Conservation (phyloP, 2,888 invertebrate genomes). For the Cheilosia soror region DNA sequence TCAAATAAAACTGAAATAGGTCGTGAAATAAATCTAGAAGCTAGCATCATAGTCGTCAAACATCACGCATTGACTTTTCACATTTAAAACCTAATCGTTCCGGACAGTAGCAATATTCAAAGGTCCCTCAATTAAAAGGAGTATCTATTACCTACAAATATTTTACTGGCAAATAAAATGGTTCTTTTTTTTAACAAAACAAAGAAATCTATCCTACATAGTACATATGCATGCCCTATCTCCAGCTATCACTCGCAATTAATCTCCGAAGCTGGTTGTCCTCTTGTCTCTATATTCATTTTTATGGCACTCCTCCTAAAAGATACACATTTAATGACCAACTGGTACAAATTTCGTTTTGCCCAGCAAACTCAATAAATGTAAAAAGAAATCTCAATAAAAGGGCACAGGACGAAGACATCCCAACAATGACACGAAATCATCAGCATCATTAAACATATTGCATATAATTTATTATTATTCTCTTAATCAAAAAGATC, state of each 20-base stretch:
- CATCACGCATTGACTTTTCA: too few relatives aligned
- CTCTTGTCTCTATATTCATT: conserved; percentile 21
- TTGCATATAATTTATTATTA: conserved; percentile 75
- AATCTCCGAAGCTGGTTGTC: conserved; percentile 32
- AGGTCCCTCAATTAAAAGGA: background rate
- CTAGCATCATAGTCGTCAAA: too few relatives aligned
- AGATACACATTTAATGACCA: conserved; percentile 48
- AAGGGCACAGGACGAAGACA: conserved; percentile 34
- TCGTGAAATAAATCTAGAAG: too few relatives aligned
- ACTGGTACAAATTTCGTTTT: conserved; percentile 25
- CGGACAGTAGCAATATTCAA: too few relatives aligned
- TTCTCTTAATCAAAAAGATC: conserved; percentile 73
- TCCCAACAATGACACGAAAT: conserved; percentile 53
- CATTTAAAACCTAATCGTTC: too few relatives aligned
- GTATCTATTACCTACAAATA: background rate
- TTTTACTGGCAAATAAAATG: background rate
- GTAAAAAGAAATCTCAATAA: conserved; percentile 42
- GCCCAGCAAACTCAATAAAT: conserved; percentile 45
- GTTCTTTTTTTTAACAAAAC: background rate
- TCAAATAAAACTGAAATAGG: too few relatives aligned
- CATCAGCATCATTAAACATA: conserved; percentile 74
- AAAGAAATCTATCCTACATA: background rate
- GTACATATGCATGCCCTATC: background rate
- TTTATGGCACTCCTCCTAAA: conserved; percentile 17
- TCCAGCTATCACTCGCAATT: conserved; percentile 31